A percentile compares a stretch with the other conserved stretches of the same genome.
These are phyloP conservation scores for Zootoca vivipara DNA, from an alignment of 2,113 vertebrate genomes.

Conservation along the genomic window DNA sequence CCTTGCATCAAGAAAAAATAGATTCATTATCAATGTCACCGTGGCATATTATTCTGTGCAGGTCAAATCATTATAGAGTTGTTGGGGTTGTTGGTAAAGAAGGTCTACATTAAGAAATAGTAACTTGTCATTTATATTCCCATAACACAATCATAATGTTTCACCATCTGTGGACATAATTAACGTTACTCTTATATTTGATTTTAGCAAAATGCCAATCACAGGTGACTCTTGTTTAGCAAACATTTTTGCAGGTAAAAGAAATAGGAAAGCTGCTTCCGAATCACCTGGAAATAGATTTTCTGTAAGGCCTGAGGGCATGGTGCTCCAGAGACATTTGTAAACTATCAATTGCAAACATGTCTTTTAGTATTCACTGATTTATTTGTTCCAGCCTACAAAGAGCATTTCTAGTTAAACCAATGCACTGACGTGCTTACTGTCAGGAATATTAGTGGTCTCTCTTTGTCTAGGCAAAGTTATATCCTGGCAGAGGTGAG, in stretches of 20 bases:
- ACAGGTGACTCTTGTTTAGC: slow-evolving; percentile 71
- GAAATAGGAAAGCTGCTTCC: slow-evolving; percentile 50
- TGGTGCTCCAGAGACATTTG: background rate
- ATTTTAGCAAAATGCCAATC: slow-evolving; percentile 72
- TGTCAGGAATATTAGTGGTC: background rate
- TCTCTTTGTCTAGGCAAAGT: background rate
- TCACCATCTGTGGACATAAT: slow-evolving; percentile 78
- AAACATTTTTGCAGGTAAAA: slow-evolving; percentile 63
- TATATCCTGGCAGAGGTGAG: background rate
- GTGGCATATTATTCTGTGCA: slow-evolving; percentile 42
- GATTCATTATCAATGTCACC: slow-evolving; percentile 29
- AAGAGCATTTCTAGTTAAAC: background rate
- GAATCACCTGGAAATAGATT: slow-evolving; percentile 18
- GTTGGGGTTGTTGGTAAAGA: slow-evolving; percentile 59
- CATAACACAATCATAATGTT: slow-evolving; percentile 74
- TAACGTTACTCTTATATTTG: slow-evolving; percentile 77
- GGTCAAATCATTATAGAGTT: slow-evolving; percentile 54
- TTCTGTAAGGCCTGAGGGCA: slow-evolving; percentile 7
- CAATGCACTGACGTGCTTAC: background rate
- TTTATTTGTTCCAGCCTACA: background rate
- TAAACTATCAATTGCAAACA: background rate
- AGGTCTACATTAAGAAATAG: slow-evolving; percentile 71
- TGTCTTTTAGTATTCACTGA: background rate
- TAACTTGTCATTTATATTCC: slow-evolving; percentile 72
- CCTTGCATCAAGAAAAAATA: slow-evolving; percentile 33